Evolutionary conservation across 2,888 invertebrate species (phyloP).

Genomic region (Anarsia innoxiella): DNA sequence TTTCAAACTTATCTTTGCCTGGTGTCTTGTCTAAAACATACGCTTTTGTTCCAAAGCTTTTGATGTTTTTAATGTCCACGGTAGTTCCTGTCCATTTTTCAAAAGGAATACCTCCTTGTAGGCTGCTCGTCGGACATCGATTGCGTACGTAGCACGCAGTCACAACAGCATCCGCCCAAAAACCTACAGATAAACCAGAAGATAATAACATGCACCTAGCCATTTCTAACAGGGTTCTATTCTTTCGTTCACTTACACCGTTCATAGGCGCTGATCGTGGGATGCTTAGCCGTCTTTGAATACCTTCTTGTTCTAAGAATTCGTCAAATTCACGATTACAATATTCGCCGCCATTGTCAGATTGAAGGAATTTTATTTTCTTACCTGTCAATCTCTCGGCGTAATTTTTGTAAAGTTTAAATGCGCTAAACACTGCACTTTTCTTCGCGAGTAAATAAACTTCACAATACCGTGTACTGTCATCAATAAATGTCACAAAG

Average conservation of each 20-base stretch:
- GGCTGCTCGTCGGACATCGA: neutral
- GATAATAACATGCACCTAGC: slow-evolving; percentile 7
- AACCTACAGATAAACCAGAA: slow-evolving; percentile 2
- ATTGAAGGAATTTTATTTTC: neutral
- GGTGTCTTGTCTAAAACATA: neutral
- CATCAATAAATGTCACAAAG: no score
- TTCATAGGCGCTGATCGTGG: no score
- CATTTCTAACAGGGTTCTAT: slow-evolving; percentile 10
- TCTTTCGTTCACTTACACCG: slow-evolving; percentile 5
- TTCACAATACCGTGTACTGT: no score
- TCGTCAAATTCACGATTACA: slow-evolving; percentile 1
- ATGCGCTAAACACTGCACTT: neutral
- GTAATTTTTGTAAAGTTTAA: neutral
- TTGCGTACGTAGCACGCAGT: slow-evolving; percentile 4
- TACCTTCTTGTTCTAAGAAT: neutral
- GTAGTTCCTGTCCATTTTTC: neutral
- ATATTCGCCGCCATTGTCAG: neutral
- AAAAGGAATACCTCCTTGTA: slow-evolving; percentile 2
- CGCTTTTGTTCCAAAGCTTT: neutral
- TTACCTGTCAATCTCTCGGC: neutral
- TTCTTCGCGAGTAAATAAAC: no score
- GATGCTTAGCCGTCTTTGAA: no score
- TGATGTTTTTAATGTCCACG: neutral
- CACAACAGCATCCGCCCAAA: slow-evolving; percentile 8
- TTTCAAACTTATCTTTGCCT: slow-evolving; percentile 3